phyloP scores from a whole-genome alignment of 2,797 vertebrate species.

The Rhynchotus rufescens region DNA sequence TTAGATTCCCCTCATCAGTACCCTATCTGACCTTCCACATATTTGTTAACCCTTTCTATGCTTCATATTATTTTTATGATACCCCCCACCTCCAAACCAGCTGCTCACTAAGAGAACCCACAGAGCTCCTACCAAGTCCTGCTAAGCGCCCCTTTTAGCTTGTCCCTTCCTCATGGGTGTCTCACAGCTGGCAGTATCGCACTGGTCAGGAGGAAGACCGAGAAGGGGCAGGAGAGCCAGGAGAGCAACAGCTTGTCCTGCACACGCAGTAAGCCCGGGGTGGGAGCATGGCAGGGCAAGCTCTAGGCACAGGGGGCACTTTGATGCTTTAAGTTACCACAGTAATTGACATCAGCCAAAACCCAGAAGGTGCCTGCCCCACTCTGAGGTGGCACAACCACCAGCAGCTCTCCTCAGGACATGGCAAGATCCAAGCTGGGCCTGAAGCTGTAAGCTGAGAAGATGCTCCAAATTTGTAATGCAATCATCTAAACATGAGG shows the following conservation, averaged over 20 bases:
- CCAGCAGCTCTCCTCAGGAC: neutral
- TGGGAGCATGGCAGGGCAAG: neutral
- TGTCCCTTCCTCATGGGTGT: neutral
- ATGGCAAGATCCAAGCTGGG: neutral
- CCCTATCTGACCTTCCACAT: neutral
- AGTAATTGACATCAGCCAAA: neutral
- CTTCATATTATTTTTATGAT: neutral
- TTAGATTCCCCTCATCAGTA: neutral
- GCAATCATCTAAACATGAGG: neutral
- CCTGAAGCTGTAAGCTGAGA: neutral
- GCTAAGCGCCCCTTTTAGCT: neutral
- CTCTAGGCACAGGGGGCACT: neutral
- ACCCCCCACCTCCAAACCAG: neutral
- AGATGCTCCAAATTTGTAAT: fast-evolving
- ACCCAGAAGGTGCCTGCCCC: neutral
- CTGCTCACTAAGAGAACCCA: neutral
- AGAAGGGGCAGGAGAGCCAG: neutral
- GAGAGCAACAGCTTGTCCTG: neutral
- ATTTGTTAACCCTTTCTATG: neutral
- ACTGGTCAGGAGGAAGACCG: neutral
- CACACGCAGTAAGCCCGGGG: neutral
- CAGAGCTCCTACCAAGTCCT: neutral
- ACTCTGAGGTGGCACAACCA: neutral
- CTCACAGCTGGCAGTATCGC: neutral
- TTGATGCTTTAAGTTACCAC: neutral